Conservation (phyloP, 2,113 vertebrate genomes). For the Halichoerus grypus region DNA sequence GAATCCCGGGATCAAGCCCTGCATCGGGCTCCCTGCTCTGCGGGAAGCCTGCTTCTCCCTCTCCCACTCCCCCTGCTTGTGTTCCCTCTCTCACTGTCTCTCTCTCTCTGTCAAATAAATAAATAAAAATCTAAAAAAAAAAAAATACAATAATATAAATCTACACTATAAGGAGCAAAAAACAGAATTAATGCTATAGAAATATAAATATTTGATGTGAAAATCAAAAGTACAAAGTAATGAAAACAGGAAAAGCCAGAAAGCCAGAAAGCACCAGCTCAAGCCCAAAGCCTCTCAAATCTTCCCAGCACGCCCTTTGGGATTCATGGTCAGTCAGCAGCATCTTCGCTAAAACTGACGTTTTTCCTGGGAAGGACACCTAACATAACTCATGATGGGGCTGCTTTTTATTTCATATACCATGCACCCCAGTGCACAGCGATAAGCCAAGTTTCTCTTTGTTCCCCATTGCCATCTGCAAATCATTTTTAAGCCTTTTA, state of each 20-base stretch:
- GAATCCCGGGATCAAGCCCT: too few species aligned
- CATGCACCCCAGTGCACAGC: not conserved
- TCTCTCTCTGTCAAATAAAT: too few species aligned
- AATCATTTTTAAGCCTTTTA: not conserved
- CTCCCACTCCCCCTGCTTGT: too few species aligned
- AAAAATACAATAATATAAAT: not conserved
- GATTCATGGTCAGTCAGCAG: not conserved
- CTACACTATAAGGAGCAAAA: not conserved
- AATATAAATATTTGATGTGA: conserved; percentile 8
- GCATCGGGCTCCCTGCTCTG: too few species aligned
- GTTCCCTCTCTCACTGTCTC: too few species aligned
- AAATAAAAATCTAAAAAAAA: too few species aligned
- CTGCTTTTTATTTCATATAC: not conserved
- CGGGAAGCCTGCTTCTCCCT: too few species aligned
- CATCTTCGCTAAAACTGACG: not conserved
- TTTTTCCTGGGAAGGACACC: not conserved
- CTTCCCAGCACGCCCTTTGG: not conserved
- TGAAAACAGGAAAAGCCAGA: not conserved
- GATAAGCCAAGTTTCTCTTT: not conserved
- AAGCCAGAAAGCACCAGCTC: not conserved
- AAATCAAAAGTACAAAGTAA: not conserved
- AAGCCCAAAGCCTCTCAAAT: not conserved
- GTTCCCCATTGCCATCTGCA: not conserved
- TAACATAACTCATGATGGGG: not conserved
- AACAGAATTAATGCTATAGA: not conserved